Evolutionary conservation across 2,797 vertebrate genomes (phyloP), one percentile per base, ranked within the genome.

Genomic region (Echiichthys vipera): DNA sequence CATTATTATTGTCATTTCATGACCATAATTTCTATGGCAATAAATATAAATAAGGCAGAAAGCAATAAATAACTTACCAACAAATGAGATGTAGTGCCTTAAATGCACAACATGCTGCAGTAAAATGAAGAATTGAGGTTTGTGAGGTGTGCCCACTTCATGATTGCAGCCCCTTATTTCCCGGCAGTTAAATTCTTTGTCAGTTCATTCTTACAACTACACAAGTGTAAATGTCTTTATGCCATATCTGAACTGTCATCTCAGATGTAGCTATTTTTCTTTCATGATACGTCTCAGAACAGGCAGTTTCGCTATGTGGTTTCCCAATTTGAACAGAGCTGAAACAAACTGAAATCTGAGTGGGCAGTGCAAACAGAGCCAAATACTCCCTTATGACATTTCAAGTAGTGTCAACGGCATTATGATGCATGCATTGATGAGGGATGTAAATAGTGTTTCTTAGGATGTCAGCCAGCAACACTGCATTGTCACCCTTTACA

Each of bases 31-130:
- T 67, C 59, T 74, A 80, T 81, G 70, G 64, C 65, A 79, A 89
- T 76, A 69, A 81, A 84, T 74, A 87, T 63, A 87, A 90, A 89
- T 88, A 90, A 92, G 89, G 90, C 89, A 89, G 62, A 74, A 69
- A 85, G 66, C 27, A 85, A 86, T 75, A 85, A 88, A 89, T 82
- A 82, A 63, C 32, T 55, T 42, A 24, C 30, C 34, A 67, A 72
- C 24, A 80, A 74, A 71, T 58, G 1, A 54, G 36, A 49, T 20
- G 36, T 55, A 51, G 47, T 66, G 29, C 59, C n/a, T 68, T 22
- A 67, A 76, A 85, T 34, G 54, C 14, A 65, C 66, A 64, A 42
- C 56, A 77, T 65, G 45, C 68, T 55, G 73, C 61, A 61, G 37
- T 39, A 22, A 58, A 76, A 59, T 40, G 15, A 78, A 43, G 63